Percentiles rank a stretch among this genome's conserved stretches.
Evolutionary conservation across 2,797 vertebrate species (phyloP).

Genomic region (Chaunax sp.): DNA sequence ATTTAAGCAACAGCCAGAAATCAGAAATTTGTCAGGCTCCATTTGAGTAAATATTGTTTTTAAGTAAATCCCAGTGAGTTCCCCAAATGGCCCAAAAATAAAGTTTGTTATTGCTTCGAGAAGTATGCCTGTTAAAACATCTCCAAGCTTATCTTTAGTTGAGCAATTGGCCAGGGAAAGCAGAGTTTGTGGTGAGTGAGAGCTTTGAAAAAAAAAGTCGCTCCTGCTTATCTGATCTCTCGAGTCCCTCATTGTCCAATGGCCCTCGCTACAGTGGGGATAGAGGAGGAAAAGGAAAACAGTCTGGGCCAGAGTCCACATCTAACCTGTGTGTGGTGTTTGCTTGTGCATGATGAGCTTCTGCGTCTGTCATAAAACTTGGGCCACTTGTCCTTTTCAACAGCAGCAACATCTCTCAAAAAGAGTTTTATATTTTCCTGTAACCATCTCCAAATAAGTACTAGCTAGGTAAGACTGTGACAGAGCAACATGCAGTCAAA

Average conservation of each 20-base stretch:
- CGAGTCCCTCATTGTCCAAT: slow-evolving; percentile 22
- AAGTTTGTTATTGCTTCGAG: slow-evolving; percentile 12
- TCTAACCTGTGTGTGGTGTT: slow-evolving; percentile 5
- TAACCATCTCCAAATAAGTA: slow-evolving; percentile 40
- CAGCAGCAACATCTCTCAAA: slow-evolving; percentile 4
- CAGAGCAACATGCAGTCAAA: slow-evolving; percentile 38
- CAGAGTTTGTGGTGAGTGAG: slow-evolving; percentile 19
- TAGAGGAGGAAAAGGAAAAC: slow-evolving; percentile 53
- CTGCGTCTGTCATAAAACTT: slow-evolving; percentile 20
- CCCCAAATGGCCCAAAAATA: neutral
- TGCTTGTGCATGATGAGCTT: neutral
- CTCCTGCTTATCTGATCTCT: slow-evolving; percentile 24
- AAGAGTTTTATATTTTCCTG: slow-evolving; percentile 40
- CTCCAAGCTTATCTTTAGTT: slow-evolving; percentile 11
- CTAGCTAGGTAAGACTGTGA: slow-evolving; percentile 31
- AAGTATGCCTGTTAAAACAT: slow-evolving; percentile 29
- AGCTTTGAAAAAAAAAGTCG: slow-evolving; percentile 38
- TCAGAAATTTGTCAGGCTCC: neutral
- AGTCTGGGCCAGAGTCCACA: slow-evolving; percentile 43
- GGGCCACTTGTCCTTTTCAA: slow-evolving; percentile 39
- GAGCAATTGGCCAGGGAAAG: slow-evolving; percentile 23
- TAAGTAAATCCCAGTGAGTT: slow-evolving; percentile 13
- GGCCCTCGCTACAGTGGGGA: slow-evolving; percentile 33
- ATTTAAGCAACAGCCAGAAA: neutral
- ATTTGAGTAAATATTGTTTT: slow-evolving; percentile 1